Evolutionary conservation across 2,113 vertebrate species (phyloP), one percentile per base, ranked within the genome.

Genomic region (Poeciliopsis turrubarensis): DNA sequence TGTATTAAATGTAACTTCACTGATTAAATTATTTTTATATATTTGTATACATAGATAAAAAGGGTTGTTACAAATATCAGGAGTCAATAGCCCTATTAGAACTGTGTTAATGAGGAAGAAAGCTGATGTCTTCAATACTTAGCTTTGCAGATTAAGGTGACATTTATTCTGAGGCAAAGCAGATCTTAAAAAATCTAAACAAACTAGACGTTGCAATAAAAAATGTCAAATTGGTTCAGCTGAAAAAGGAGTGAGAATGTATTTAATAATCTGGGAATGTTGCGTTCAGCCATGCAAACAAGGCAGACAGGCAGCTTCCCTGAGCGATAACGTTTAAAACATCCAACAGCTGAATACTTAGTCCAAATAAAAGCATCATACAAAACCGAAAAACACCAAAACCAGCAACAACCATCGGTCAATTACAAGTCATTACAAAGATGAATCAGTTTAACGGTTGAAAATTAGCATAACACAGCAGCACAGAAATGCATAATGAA

Each of bases 161-260:
- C 14, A 44, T 4, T 44, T 17, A 44, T 44, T 44, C 14, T 44
- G 41, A 15, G 4, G 44, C 44, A 47, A 47, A 19, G 17, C 17
- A 47, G 17, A 17, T 5, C 44, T 47, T 47, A 19, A 17, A 47
- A 17, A 6, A 47, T n/a, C 22, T 10, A 6, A 65, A 39, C 12
- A 29, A 12, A 63, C 65, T 37, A 73, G 41, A 22, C 39, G 63
- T 30, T 19, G 6, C 2, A 57, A 60, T 31, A 29, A 30, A 27
- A 57, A 37, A 61, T 47, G 29, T 12, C 41, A 60, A 19, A 60
- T 3, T 4, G 14, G 39, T 29, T 30, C 15, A 47, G 17, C 1
- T 71, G 29, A 15, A 71, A 11, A 64, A 41, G 41, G 57, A 68
- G 65, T 70, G 72, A 79, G 17, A 51, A 51, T 64, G 22, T 25